Base-by-base conservation (phyloP, 2,888 invertebrate species). In the Muschampia plurimacula region DNA sequence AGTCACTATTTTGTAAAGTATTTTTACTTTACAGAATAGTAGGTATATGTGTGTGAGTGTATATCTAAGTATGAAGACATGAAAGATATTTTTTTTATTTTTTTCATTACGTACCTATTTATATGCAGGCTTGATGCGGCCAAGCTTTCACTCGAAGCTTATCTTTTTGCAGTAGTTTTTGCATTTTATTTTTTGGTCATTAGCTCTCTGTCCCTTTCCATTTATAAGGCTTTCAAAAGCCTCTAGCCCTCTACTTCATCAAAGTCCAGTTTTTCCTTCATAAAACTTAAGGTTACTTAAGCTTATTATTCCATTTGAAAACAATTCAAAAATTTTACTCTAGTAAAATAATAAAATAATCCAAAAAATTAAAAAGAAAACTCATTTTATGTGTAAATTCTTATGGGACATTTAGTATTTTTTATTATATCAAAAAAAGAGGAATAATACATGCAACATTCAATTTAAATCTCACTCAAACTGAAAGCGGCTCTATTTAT, bases 401-500 rank as follows among this genome's bases (percentile, higher is more conserved):
- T 22, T 22, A 22, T 22, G 44, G 10, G 15, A 15, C 8, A 15
- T 15, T n/a, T n/a, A 15, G 32, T 12, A 59, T 12, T 32, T 22
- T 59, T 12, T 8, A 22, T 15, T 15, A 6, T 32, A 6, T 28
- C 0, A 57, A 57, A 22, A 7, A 22, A 9, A 15, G 9, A 7
- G 22, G 3, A 57, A 57, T 8, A 57, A 22, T 57, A 57, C 5
- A 57, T 1, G 57, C 7, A 9, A 32, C 59, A 59, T 59, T 15
- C 59, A 32, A 59, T 59, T 32, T 59, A 59, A 59, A 59, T 28
- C 12, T 22, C 55, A 55, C 55, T 55, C 22, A 55, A 22, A 22
- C 55, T 55, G 6, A 55, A 22, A 22, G 3, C 55, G 1, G 22
- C 55, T 22, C 4, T 6, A 59, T 32, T 59, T 32, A 59, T 32